phyloP scores from a whole-genome alignment of 2,797 vertebrate species.

The Coregonus sp. region DNA sequence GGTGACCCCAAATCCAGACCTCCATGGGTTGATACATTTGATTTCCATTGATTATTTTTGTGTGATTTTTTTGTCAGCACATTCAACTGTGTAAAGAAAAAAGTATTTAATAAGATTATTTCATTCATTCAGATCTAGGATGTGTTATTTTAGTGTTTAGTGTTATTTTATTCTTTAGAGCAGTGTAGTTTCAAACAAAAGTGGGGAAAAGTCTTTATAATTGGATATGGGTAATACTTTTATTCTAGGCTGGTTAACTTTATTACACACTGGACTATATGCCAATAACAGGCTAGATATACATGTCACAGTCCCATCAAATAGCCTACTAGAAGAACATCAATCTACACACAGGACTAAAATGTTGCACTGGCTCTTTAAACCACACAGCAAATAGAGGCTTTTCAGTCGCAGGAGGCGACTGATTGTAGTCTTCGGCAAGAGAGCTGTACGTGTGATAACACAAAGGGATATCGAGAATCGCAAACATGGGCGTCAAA shows the following conservation, averaged over 20 bases:
- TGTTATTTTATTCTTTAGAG: no score
- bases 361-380: slow-evolving; percentile 54
- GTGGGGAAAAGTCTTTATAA: no score
- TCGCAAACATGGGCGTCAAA: slow-evolving; percentile 79
- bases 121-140: no score
- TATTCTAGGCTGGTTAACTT: not conserved
- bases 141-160: no score
- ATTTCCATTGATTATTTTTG: no score
- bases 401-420: slow-evolving; percentile 11
- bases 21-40: no score
- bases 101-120: no score
- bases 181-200: not conserved
- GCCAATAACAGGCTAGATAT: not conserved
- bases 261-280: not conserved
- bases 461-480: slow-evolving; percentile 51
- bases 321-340: not conserved
- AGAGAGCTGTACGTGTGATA: slow-evolving; percentile 7
- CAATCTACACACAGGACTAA: slow-evolving; percentile 26
- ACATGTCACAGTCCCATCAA: slow-evolving; percentile 31
- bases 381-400: slow-evolving; percentile 37
- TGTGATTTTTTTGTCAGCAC: no score
- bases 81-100: no score
- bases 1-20: no score
- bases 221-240: not conserved
- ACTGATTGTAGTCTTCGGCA: slow-evolving; percentile 5